Conservation (phyloP, 2,888 invertebrate species). For the Sarcophaga rosellei region DNA sequence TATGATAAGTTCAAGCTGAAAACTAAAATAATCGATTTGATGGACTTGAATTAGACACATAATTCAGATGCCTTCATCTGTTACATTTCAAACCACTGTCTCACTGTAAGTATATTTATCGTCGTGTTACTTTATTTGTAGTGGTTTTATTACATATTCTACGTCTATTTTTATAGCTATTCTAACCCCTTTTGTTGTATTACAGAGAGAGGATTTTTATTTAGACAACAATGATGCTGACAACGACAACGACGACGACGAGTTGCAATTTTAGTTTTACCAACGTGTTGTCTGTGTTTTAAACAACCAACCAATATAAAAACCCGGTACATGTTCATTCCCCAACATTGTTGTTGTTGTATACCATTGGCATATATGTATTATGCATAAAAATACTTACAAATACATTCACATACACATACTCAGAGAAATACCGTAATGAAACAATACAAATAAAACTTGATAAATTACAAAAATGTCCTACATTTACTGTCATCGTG, state of each 20-base stretch:
- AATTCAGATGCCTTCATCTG: too few species aligned
- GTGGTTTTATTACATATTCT: neutral
- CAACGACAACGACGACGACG: neutral
- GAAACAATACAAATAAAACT: slow-evolving; percentile 7
- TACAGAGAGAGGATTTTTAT: slow-evolving; percentile 7
- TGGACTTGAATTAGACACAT: too few species aligned
- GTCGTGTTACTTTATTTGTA: slow-evolving; percentile 33
- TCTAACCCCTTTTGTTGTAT: slow-evolving; percentile 20
- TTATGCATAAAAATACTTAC: slow-evolving; percentile 5
- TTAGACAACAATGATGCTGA: neutral
- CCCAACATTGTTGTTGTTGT: slow-evolving; percentile 19
- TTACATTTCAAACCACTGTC: neutral
- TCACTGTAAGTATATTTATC: slow-evolving; percentile 5
- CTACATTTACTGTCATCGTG: slow-evolving; percentile 40
- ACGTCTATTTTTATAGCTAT: slow-evolving; percentile 7
- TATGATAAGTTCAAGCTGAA: too few species aligned
- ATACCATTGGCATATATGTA: neutral
- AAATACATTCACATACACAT: too few species aligned
- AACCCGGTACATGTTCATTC: slow-evolving; percentile 18
- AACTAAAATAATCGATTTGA: too few species aligned
- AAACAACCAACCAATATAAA: slow-evolving; percentile 2
- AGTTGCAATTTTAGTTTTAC: neutral
- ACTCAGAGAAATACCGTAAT: too few species aligned
- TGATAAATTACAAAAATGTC: slow-evolving; percentile 58
- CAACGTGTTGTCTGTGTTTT: slow-evolving; percentile 29